Evolutionary conservation across 1,140 invertebrate genomes (phyloP).

Genomic region (Eufriesea mexicana): DNA sequence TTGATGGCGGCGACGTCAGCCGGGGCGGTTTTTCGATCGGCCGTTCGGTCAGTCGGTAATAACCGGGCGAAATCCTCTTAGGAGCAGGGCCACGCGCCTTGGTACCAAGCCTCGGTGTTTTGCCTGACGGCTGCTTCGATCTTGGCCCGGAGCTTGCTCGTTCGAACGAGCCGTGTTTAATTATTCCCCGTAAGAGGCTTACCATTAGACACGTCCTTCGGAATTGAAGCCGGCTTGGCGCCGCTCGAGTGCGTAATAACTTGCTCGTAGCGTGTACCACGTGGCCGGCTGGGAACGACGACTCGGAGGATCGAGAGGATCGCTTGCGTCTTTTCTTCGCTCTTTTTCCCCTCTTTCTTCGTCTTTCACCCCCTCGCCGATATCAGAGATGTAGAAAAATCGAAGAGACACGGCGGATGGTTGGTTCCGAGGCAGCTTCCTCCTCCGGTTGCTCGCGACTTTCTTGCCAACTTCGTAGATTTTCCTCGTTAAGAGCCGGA

Average conservation of each 20-base stretch:
- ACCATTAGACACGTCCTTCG: conserved; percentile 63
- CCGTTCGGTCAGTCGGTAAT: conserved; percentile 55
- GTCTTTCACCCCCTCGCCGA: not conserved
- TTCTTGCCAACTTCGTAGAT: not conserved
- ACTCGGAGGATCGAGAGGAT: not conserved
- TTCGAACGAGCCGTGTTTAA: conserved; percentile 48
- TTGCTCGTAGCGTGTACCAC: conserved; percentile 26
- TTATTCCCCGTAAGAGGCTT: conserved; percentile 69
- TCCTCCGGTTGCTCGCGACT: not conserved
- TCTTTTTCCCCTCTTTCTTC: no score
- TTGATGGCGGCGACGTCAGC: not conserved
- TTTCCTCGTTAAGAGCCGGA: not conserved
- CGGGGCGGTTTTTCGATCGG: conserved; percentile 25
- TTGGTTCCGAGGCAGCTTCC: not conserved
- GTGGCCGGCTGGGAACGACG: not conserved
- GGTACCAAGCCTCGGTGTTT: conserved; percentile 19
- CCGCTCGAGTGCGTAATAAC: conserved; percentile 61
- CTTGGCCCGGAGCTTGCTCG: conserved; percentile 27
- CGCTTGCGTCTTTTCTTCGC: not conserved
- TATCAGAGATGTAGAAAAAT: not conserved
- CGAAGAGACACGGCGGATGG: no score
- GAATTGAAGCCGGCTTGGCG: conserved; percentile 60
- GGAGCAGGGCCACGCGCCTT: not conserved
- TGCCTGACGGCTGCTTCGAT: conserved; percentile 43
- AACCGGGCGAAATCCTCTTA: conserved; percentile 63